Percentiles rank a stretch among this genome's conserved stretches.
phyloP scores from a whole-genome alignment of 2,113 vertebrate species.

The Tragelaphus strepsiceros region DNA sequence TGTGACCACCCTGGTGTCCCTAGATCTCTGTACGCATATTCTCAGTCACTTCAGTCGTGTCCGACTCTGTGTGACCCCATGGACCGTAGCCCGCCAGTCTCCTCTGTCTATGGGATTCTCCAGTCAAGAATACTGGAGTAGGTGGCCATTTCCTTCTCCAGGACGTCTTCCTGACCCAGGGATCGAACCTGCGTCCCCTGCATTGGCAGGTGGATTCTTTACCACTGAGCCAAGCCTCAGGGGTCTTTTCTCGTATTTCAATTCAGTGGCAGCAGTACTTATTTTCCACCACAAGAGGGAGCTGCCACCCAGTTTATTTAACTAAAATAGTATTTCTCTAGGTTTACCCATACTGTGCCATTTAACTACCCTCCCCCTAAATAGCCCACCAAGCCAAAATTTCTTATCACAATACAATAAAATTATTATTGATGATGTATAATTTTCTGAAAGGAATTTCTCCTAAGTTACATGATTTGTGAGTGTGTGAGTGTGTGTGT shows the following conservation, averaged over 20 bases:
- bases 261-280: conserved; percentile 25
- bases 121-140: not conserved
- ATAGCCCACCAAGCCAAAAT: not conserved
- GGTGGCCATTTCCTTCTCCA: not conserved
- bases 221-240: not conserved
- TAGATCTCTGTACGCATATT: no score
- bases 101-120: not conserved
- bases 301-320: conserved; percentile 71
- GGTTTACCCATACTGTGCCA: not conserved
- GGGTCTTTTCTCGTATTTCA: not conserved
- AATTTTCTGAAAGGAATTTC: not conserved
- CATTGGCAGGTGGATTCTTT: not conserved
- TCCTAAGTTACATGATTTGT: not conserved
- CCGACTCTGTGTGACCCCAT: not conserved
- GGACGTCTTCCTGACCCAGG: not conserved
- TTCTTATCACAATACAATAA: not conserved
- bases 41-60: not conserved
- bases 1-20: not conserved
- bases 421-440: not conserved
- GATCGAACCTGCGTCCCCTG: not conserved
- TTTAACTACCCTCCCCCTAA: not conserved
- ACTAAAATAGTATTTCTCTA: not conserved
- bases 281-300: conserved; percentile 64
- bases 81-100: not conserved
- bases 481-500: not conserved